Percentiles rank a stretch among this genome's conserved stretches.
These are phyloP conservation scores for Epirrhoe alternata DNA, from an alignment of 2,888 invertebrate species.

Conservation along the genomic window DNA sequence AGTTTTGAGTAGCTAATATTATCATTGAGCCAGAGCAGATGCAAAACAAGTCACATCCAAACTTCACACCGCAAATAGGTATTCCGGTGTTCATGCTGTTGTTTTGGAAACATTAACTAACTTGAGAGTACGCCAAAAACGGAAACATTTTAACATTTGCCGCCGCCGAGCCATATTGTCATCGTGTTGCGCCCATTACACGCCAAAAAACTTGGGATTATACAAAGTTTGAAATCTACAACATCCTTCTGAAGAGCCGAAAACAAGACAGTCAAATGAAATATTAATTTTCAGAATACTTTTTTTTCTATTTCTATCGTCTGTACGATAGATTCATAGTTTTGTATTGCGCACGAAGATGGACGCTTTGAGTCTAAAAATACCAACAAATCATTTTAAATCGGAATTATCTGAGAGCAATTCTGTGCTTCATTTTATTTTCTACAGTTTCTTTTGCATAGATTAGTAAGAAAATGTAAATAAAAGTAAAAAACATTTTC, in stretches of 20 bases:
- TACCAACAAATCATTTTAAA: neutral
- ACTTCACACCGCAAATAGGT: slow-evolving; percentile 65
- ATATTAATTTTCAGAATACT: neutral
- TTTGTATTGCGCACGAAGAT: neutral
- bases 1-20: slow-evolving; percentile 39
- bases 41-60: slow-evolving; percentile 58
- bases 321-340: neutral
- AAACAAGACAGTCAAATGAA: neutral
- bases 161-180: slow-evolving; percentile 66
- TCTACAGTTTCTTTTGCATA: neutral
- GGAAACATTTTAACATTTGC: slow-evolving; percentile 75
- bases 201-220: slow-evolving; percentile 63
- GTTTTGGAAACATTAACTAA: slow-evolving; percentile 82
- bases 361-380: neutral
- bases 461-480: neutral
- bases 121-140: slow-evolving; percentile 82
- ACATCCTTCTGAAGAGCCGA: slow-evolving; percentile 4
- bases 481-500: neutral
- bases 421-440: neutral
- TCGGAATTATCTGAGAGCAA: neutral
- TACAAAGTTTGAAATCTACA: slow-evolving; percentile 23
- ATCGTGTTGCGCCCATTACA: slow-evolving; percentile 64
- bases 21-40: slow-evolving; percentile 45
- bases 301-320: neutral
- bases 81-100: slow-evolving; percentile 67